These are phyloP conservation scores for Nothocercus julius DNA, from an alignment of 2,113 vertebrate species.

Conservation along the genomic window DNA sequence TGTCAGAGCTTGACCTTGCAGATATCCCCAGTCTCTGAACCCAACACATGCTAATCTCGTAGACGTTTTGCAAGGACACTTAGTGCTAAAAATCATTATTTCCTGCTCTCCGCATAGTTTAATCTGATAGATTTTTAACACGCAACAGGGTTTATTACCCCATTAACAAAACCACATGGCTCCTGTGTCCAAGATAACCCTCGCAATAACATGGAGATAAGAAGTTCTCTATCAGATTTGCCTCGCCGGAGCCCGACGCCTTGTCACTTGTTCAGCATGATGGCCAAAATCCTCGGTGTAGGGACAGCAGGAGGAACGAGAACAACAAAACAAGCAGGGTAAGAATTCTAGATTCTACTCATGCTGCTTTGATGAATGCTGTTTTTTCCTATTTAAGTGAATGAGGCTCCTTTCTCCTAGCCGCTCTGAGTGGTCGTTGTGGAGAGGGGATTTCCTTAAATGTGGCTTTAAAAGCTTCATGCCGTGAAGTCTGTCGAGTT, in stretches of 20 bases:
- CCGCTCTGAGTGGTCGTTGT: accelerated
- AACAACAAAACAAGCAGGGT: accelerated
- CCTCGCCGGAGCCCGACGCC: neutral
- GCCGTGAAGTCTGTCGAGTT: neutral
- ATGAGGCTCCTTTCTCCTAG: neutral
- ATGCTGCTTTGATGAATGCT: neutral
- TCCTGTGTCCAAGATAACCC: neutral
- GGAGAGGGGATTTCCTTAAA: neutral
- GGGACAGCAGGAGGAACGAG: neutral
- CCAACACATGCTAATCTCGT: neutral
- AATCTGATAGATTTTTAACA: neutral
- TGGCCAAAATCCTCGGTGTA: neutral
- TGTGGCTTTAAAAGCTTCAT: neutral
- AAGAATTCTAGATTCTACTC: neutral
- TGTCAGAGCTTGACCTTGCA: neutral
- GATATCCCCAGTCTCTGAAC: neutral
- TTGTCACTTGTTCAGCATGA: accelerated
- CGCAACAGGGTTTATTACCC: neutral
- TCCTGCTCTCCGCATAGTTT: neutral
- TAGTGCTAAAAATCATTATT: neutral
- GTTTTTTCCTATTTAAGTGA: neutral
- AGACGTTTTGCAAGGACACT: neutral
- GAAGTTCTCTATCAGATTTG: neutral
- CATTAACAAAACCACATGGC: neutral
- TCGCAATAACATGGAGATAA: neutral